Evolutionary conservation across 2,113 vertebrate species (phyloP), one percentile per base, ranked within the genome.

Genomic region (Pollachius pollachius): DNA sequence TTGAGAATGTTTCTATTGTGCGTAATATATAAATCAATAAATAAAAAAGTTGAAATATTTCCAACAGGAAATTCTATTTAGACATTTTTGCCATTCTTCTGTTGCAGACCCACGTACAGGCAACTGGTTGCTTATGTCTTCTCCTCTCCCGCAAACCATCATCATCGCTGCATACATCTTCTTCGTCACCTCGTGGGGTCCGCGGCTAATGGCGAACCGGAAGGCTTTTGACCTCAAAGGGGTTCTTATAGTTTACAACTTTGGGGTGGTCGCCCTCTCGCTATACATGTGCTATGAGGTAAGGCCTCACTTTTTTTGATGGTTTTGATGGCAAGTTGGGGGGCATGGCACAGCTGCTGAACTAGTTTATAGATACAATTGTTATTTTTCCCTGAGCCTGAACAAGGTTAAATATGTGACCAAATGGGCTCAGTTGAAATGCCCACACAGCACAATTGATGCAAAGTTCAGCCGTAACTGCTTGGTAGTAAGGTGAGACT

Each of bases 231-330:
- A 96, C 78, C 93, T 99, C 67, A 96, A 94, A 86, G 90, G 90
- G 73, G 84, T 90, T 64, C 95, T 99, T 86, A 84, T 90, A 0
- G 71, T 92, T 25, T 99, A 99, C 87, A 99, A 99, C 90, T 96
- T 97, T 73, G 56, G 85, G 8, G 88, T 99, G 78, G 97, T 98
- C 70, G 88, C 85, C 1, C 94, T 96, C 56, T 99, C 97, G 15
- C 7, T 97, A 61, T 98, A 98, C 91, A 93, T 99, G 94, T 91
- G 85, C 83, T 97, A 98, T 0, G 97, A 99, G 92, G 97, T 95
- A 90, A 91, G 94, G 41, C 4, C 8, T 48, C 2, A 48, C 41
- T 48, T n/a, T n/a, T n/a, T n/a, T n/a, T n/a, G n/a, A n/a, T 23
- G 23, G 23, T 23, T 23, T 13, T 13, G 2, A 13, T 48, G 5